These are phyloP conservation scores for Calidris pygmaea DNA, from an alignment of 2,113 vertebrate genomes.

Conservation along the genomic window DNA sequence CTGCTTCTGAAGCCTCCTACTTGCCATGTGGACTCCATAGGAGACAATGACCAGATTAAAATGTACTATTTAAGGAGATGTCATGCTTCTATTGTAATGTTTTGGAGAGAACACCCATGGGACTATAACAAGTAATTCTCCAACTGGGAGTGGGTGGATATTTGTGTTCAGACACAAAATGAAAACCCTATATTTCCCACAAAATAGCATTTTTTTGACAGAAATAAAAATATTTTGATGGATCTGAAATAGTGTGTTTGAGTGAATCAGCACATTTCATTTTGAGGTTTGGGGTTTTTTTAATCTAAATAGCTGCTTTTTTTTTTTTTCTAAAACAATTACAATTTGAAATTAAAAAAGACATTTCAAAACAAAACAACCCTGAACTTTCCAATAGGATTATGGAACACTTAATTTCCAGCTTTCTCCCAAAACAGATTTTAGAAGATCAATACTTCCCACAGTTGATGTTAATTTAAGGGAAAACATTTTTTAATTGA, in stretches of 20 bases:
- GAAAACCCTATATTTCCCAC: background rate
- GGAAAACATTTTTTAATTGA: background rate
- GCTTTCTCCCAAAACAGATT: background rate
- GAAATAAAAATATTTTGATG: constrained; percentile 36
- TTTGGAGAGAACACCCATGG: background rate
- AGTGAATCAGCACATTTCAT: background rate
- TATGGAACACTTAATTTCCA: background rate
- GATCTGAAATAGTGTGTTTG: background rate
- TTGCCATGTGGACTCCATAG: background rate
- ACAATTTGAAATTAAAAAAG: background rate
- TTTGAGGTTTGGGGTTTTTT: background rate
- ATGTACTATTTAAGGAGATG: background rate
- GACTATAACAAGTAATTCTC: background rate
- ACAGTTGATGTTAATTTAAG: background rate
- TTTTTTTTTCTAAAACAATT: background rate
- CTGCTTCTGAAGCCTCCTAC: background rate
- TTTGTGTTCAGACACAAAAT: constrained; percentile 31
- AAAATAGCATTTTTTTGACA: background rate
- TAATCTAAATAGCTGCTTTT: background rate
- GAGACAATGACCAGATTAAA: background rate
- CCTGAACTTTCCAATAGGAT: background rate
- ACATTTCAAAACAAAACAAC: background rate
- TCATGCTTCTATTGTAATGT: background rate
- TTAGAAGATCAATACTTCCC: background rate
- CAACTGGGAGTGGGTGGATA: background rate